Base-by-base conservation (phyloP, 1,140 invertebrate species). In the Drosophila kepulauana region DNA sequence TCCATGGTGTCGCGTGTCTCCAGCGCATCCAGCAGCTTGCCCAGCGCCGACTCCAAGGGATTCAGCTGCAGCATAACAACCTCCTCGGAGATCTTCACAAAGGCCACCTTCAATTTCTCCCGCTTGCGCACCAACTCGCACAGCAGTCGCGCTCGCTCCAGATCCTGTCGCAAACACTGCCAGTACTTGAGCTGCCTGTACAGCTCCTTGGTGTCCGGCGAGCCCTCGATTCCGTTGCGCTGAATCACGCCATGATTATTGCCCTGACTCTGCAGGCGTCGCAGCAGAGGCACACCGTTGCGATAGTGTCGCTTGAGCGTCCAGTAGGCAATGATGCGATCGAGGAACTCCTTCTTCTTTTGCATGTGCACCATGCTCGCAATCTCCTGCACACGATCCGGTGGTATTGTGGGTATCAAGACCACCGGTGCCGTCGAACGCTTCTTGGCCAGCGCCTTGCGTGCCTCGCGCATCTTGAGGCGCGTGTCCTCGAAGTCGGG, bases 111-210 rank as follows among this genome's bases (percentile, higher is more conserved):
- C 1, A 98, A 93, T 92, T 98, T 98, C 93, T 99, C 98, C 48
- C 98, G 94, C 93, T 99, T 99, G 13, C 98, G 94, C 5, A 99
- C 98, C 63, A 99, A 93, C 93, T 99, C 98, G 91, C 98, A 98
- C 0, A 99, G 94, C 15, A 99, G 94, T 80, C 98, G 95, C 3
- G 98, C 98, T 70, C 98, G 94, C 93, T 99, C 99, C 46, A 99
- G 93, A 93, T 99, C 98, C 91, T 99, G 98, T 5, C 98, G 94
- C 75, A 99, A 94, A 82, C 97, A 96, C 89, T 99, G 97, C 97
- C 98, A 99, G 91, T 98, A 98, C 91, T 98, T 98, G 0, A 99
- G 93, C 84, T 99, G 97, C 46, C 96, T 95, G 80, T 97, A 96
- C 11, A 98, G 89, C 92, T 97, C 96, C 15, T 94, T 93, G 0